These are phyloP conservation scores for Bungarus multicinctus DNA, from an alignment of 2,113 vertebrate genomes.

Conservation along the genomic window DNA sequence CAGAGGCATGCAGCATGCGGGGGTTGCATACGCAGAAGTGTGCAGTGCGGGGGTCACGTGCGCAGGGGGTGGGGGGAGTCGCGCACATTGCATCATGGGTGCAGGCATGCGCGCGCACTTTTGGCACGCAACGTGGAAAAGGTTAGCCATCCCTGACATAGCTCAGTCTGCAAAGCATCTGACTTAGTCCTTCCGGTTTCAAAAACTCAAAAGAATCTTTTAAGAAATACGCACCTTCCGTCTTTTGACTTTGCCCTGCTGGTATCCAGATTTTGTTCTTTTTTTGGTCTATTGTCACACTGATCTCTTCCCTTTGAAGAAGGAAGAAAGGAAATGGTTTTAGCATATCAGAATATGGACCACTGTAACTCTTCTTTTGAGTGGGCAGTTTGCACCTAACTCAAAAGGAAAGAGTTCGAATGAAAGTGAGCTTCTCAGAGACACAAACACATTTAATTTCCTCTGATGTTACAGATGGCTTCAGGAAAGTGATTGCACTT, in stretches of 20 bases:
- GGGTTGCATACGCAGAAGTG: no score
- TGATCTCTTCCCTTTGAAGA: not conserved
- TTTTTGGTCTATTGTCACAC: not conserved
- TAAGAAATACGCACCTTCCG: not conserved
- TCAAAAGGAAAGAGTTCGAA: not conserved
- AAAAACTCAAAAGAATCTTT: not conserved
- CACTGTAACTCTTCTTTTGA: not conserved
- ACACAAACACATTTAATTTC: not conserved
- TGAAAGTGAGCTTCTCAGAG: not conserved
- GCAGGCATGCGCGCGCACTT: no score
- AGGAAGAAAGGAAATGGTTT: not conserved
- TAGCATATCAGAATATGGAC: not conserved
- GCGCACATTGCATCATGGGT: no score
- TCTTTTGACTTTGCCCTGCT: not conserved
- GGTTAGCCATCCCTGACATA: not conserved
- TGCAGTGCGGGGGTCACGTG: no score
- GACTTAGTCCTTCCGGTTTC: not conserved
- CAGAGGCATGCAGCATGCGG: no score
- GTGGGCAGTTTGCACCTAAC: not conserved
- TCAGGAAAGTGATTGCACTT: constrained; percentile 66
- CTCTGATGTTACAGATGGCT: constrained; percentile 63
- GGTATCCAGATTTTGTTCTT: not conserved
- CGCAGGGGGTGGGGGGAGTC: no score
- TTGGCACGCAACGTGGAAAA: no score
- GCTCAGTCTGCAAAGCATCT: not conserved